These are phyloP conservation scores for Diadegma fenestrale DNA, from an alignment of 2,888 invertebrate genomes.

Conservation along the genomic window DNA sequence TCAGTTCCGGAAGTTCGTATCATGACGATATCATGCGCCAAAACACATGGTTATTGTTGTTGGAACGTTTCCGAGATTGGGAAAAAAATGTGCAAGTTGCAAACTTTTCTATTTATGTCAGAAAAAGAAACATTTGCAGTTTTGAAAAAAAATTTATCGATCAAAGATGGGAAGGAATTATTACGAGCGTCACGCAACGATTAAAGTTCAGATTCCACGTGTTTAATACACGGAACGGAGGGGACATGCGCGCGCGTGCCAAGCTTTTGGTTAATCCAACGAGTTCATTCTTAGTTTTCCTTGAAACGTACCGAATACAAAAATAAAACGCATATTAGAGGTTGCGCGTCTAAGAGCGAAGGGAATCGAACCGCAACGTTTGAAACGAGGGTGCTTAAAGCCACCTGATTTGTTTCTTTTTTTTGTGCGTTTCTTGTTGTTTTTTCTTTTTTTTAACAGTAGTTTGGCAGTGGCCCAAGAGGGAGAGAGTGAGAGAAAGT, in stretches of 20 bases:
- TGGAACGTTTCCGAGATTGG: too few relatives aligned
- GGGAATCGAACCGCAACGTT: constrained; percentile 47
- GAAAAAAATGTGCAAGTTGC: not conserved
- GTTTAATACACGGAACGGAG: not conserved
- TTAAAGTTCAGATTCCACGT: not conserved
- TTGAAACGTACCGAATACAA: not conserved
- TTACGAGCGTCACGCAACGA: not conserved
- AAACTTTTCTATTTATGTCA: not conserved
- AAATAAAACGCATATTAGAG: constrained; percentile 24
- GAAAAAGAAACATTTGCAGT: not conserved
- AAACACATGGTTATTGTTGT: too few relatives aligned
- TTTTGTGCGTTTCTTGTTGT: constrained; percentile 54
- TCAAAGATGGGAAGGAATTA: not conserved
- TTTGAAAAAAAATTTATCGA: not conserved
- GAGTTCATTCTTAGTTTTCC: constrained; percentile 7
- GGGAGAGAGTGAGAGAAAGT: constrained; percentile 69
- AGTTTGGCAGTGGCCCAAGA: constrained; percentile 83
- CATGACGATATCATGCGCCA: too few relatives aligned
- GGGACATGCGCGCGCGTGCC: constrained; percentile 62
- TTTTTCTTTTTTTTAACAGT: constrained; percentile 79
- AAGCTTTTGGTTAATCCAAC: constrained; percentile 28
- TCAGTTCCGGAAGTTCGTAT: too few relatives aligned
- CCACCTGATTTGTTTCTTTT: constrained; percentile 64
- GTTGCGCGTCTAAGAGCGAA: not conserved
- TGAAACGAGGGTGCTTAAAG: constrained; percentile 51